These are phyloP conservation scores for Arizona elegans DNA, from an alignment of 2,113 vertebrate species.

Conservation along the genomic window DNA sequence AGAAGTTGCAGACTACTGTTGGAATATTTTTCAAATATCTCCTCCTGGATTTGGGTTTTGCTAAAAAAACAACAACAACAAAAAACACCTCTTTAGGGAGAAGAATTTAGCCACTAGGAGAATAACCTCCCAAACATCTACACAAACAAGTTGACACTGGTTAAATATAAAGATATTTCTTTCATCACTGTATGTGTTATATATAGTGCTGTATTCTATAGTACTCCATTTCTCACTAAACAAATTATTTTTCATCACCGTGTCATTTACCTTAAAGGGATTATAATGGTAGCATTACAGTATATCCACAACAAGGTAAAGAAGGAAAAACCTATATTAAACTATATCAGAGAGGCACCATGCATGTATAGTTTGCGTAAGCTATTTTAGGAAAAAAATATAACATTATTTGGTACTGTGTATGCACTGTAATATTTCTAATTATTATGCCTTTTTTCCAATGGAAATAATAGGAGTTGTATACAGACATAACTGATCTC, in stretches of 20 bases:
- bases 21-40: constrained; percentile 54
- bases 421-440: not conserved
- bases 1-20: constrained; percentile 38
- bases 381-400: not conserved
- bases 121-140: constrained; percentile 21
- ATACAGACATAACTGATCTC: not conserved
- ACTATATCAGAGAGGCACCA: not conserved
- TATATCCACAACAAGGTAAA: not conserved
- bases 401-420: not conserved
- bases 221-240: not conserved
- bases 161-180: not conserved
- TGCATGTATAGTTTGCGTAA: not conserved
- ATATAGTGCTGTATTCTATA: not conserved
- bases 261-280: not conserved
- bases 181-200: not conserved
- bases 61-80: constrained; percentile 36
- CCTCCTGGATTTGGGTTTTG: constrained; percentile 39
- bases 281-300: not conserved
- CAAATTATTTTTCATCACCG: not conserved
- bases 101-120: constrained; percentile 47
- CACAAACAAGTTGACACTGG: constrained; percentile 18
- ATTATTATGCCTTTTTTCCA: not conserved
- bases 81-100: constrained; percentile 37
- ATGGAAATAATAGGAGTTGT: not conserved
- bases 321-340: not conserved